phyloP scores from a whole-genome alignment of 1,140 invertebrate genomes.

The Zaprionus ghesquierei region DNA sequence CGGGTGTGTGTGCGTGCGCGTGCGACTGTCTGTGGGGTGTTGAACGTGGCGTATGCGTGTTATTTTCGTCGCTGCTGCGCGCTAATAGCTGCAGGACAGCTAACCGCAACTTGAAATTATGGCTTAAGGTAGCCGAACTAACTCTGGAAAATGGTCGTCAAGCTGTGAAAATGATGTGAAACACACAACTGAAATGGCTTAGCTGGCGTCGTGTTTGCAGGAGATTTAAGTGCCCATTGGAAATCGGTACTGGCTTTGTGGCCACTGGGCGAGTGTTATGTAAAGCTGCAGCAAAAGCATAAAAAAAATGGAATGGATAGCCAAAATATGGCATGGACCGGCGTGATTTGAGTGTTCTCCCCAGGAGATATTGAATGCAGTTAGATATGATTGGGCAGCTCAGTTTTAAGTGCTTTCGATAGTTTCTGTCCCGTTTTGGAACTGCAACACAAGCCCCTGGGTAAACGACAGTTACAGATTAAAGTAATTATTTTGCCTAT shows the following conservation, averaged over 20 bases:
- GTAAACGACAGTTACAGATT: neutral
- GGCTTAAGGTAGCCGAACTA: slow-evolving; percentile 19
- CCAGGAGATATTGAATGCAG: neutral
- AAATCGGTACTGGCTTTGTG: neutral
- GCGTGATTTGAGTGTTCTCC: neutral
- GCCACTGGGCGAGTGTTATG: neutral
- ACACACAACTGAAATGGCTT: slow-evolving; percentile 20
- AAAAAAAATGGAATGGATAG: neutral
- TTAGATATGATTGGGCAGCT: neutral
- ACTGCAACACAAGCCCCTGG: neutral
- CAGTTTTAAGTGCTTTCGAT: neutral
- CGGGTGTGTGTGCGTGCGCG: neutral
- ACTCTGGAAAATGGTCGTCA: slow-evolving; percentile 2
- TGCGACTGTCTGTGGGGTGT: slow-evolving; percentile 4
- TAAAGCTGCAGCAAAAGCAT: neutral
- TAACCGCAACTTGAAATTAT: slow-evolving; percentile 3
- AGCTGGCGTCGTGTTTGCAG: slow-evolving; percentile 13
- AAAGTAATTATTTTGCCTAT: neutral
- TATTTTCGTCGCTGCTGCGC: slow-evolving; percentile 6
- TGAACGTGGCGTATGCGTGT: slow-evolving; percentile 31
- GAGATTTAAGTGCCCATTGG: slow-evolving; percentile 3
- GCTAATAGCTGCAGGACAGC: slow-evolving; percentile 28
- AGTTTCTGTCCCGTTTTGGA: neutral
- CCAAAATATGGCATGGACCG: neutral
- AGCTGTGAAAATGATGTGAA: slow-evolving; percentile 27